Evolutionary conservation across 2,888 invertebrate genomes (phyloP), one percentile per base, ranked within the genome.

Genomic region (Pterobdella sp.): DNA sequence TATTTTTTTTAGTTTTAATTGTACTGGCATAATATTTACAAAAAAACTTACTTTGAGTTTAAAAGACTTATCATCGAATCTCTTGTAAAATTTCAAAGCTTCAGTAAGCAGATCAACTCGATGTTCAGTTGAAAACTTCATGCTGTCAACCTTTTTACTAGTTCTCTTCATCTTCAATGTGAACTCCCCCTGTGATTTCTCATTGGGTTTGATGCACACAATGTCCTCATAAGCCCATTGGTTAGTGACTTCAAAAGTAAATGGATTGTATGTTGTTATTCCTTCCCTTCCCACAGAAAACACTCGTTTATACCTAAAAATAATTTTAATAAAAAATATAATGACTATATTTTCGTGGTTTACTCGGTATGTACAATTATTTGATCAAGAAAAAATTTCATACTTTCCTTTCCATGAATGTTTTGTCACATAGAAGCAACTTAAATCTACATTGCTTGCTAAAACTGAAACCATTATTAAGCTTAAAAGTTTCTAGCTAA

Each of bases 331-430:
- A 32, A 63, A 35, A 71, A 56, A 66, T 32, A 69, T 7, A 18
- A 49, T 18, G 29, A 3, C 7, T 42, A 18, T 42, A 18, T 18
- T 42, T 42, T 42, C 22, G 22, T 42, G 49, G 7, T 42, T 42
- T 42, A 42, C 49, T 42, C 49, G 22, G 49, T 42, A 14, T 7
- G 49, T 42, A 42, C 7, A 42, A 42, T 42, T 14, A 42, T 14
- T 42, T 42, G 22, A 42, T 42, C 7, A 42, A 14, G 7, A 42
- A 22, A 10, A 69, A 32, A 22, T 69, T 4, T 32, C 49, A 42
- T 85, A 91, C 90, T 93, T 96, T 84, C 97, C 98, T 85, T 94
- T 96, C 97, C 97, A 98, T 73, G 87, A 94, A 84, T 95, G 94
- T 86, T 98, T 98, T 49, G 92, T 94, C 82, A 96, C 94, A 82